Conservation (phyloP, 2,797 vertebrate species). For the Phrynocephalus guinanensis region DNA sequence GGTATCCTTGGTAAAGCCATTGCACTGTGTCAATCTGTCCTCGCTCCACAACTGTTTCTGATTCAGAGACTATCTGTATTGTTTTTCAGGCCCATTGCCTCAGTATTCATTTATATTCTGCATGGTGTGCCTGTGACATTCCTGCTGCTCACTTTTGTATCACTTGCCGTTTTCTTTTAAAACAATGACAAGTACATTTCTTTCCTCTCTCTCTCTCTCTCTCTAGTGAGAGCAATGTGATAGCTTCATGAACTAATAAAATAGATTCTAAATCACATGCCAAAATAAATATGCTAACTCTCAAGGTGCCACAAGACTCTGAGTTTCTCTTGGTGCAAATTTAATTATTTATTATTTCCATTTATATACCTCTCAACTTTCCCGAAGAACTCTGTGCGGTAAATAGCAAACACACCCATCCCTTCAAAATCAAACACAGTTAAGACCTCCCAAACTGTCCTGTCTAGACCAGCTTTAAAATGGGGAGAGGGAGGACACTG, state of each 20-base stretch:
- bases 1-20: neutral
- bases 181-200: neutral
- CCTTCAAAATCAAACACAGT: neutral
- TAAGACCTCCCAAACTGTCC: neutral
- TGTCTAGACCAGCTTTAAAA: neutral
- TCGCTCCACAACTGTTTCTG: neutral
- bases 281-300: neutral
- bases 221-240: neutral
- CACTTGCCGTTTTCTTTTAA: neutral
- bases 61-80: neutral
- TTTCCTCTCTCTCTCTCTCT: neutral
- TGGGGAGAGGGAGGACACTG: no score
- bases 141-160: no score
- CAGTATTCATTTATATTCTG: neutral
- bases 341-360: no score
- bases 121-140: no score
- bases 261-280: neutral
- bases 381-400: no score
- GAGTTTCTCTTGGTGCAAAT: neutral
- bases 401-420: neutral
- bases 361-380: no score
- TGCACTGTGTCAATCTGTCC: neutral
- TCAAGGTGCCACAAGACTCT: neutral
- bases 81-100: neutral
- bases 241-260: neutral